Base-by-base conservation (phyloP, 2,113 vertebrate genomes). In the Scolopax mira region DNA sequence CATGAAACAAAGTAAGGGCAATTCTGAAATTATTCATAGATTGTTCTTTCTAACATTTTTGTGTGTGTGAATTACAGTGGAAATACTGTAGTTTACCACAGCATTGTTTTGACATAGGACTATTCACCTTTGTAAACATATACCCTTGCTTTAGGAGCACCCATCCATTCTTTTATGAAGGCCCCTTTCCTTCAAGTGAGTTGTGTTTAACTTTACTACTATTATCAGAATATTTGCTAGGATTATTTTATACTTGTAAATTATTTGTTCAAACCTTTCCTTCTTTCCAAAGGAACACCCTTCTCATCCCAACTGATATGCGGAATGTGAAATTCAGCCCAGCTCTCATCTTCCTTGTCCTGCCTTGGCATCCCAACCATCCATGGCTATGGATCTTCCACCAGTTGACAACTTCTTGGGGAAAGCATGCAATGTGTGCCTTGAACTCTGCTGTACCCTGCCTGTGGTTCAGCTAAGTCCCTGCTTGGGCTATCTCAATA, bases 381-480 rank as follows among this genome's bases (percentile, higher is more conserved):
- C 49, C 12, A 2, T 7, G 4, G 37, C 23, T 77, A 37, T 85
- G 25, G 3, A 58, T 80, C 55, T 89, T 65, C 41, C 9, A 70
- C 35, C 65, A 89, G 46, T 49, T 30, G 60, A 73, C 30, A 84
- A 3, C 39, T 81, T 89, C 77, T 19, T 46, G 28, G 13, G 54
- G 27, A 54, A 60, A 51, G 51, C 52, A 41, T 6, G 4, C 7
- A 62, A 8, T 6, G 14, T 5, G 5, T 60, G 42, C 16, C 55
- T 67, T 87, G 58, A 92, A 49, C 61, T 91, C 65, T 74, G 48
- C 14, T 89, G 22, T 79, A 64, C 41, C 18, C 33, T 95, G 65
- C 41, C 60, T 48, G n/a, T 23, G 18, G 44, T 75, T 58, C 64
- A 55, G 39, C 55, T 61, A 52, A 73, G 28, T 17, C 37, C 39